Evolutionary conservation across 1,140 invertebrate genomes (phyloP), one percentile per base, ranked within the genome.

Genomic region (Orussus abietinus): DNA sequence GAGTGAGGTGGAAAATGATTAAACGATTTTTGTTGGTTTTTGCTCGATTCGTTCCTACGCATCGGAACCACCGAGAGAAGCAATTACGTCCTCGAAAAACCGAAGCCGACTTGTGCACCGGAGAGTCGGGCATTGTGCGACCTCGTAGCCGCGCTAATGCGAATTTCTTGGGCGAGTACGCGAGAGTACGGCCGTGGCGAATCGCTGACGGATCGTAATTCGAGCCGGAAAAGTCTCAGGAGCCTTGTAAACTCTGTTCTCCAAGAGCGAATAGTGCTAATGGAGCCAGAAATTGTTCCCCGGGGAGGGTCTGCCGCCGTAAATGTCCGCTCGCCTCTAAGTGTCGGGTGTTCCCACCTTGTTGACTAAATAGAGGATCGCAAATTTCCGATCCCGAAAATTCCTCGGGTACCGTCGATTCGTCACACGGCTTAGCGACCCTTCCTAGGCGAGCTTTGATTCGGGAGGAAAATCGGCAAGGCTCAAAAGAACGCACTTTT

Each of bases 301-400:
- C 11, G 4, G 34, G 34, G 34, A 36, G 34, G 17, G 14, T 5
- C 34, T n/a, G n/a, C n/a, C n/a, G n/a, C n/a, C n/a, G n/a, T n/a
- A n/a, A n/a, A n/a, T n/a, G n/a, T n/a, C n/a, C n/a, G n/a, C n/a
- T n/a, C n/a, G n/a, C n/a, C 25, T 11, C 15, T 33, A 32, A 25
- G 13, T 29, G 42, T 25, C 53, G 41, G 51, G 47, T 50, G 40
- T 52, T 38, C 43, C 35, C 38, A 49, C 40, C 55, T 59, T 64
- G 61, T 62, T 62, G 56, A 57, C 53, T 55, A 64, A 62, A 64
- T 64, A 62, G 58, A 62, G 53, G 51, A 57, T 61, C 50, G 49
- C 42, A 47, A 44, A 60, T 55, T 53, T 51, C 20, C 28, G 19
- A 47, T 53, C 50, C 45, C 26, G 50, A 52, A 9, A 9, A 9